Evolutionary conservation across 2,797 vertebrate species (phyloP).

Genomic region (Acipenser oxyrinchus): DNA sequence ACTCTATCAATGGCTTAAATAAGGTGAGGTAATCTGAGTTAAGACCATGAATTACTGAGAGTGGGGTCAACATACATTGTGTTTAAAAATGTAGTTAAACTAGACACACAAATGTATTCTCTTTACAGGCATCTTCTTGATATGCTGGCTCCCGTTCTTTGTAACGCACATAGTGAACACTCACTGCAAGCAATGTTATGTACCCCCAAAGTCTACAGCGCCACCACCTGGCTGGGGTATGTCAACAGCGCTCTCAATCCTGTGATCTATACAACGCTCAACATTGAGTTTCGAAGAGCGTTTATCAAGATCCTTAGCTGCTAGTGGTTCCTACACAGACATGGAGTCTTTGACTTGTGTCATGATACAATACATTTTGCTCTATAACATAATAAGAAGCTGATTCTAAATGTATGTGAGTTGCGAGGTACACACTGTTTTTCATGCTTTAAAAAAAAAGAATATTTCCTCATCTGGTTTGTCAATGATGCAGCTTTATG

Average conservation of each 20-base stretch:
- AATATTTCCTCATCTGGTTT: too few species aligned
- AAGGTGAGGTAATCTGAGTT: too few species aligned
- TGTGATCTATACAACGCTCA: constrained; percentile 90
- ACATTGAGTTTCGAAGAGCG: constrained; percentile 83
- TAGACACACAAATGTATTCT: constrained; percentile 17
- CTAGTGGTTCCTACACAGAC: constrained; percentile 42
- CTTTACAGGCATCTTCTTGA: constrained; percentile 77
- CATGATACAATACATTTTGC: too few species aligned
- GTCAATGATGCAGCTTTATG: too few species aligned
- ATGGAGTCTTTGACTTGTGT: constrained; percentile 24
- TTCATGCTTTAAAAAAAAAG: too few species aligned
- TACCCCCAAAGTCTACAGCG: constrained; percentile 79
- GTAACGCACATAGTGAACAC: constrained; percentile 86
- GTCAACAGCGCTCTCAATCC: constrained; percentile 91
- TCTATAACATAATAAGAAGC: too few species aligned
- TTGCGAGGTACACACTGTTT: too few species aligned
- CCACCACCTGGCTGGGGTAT: constrained; percentile 88
- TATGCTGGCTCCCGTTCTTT: constrained; percentile 96
- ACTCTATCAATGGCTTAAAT: too few species aligned
- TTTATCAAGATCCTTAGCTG: constrained; percentile 91
- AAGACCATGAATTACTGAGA: too few species aligned
- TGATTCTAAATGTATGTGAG: too few species aligned
- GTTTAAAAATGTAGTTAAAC: background rate
- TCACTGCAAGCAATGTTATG: constrained; percentile 75
- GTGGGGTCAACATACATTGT: too few species aligned